Evolutionary conservation across 2,888 invertebrate genomes (phyloP).

Genomic region (Drosophila lacicola): DNA sequence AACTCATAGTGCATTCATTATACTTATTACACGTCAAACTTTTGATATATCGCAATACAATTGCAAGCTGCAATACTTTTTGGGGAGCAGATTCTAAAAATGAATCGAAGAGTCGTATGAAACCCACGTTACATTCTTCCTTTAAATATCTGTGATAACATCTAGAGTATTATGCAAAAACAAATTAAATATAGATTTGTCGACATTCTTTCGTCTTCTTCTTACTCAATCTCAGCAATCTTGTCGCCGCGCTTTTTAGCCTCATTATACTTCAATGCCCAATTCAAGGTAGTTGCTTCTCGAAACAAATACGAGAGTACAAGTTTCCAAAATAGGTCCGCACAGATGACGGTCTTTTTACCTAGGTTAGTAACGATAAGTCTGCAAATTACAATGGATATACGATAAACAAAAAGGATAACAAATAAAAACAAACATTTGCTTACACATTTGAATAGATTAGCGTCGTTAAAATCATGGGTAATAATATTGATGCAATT

Average conservation of each 20-base stretch:
- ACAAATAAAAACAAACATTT: neutral
- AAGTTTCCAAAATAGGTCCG: slow-evolving; percentile 41
- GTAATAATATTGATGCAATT: slow-evolving; percentile 52
- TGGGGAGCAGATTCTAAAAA: slow-evolving; percentile 65
- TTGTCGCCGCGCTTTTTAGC: slow-evolving; percentile 46
- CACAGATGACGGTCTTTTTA: slow-evolving; percentile 30
- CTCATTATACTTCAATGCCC: slow-evolving; percentile 42
- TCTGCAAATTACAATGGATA: slow-evolving; percentile 25
- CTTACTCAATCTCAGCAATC: slow-evolving; percentile 50
- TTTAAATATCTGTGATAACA: slow-evolving; percentile 49
- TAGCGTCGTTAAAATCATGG: slow-evolving; percentile 59
- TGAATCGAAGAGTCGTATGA: slow-evolving; percentile 61
- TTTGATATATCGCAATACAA: slow-evolving; percentile 41
- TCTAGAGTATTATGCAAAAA: slow-evolving; percentile 37
- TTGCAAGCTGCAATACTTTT: slow-evolving; percentile 59
- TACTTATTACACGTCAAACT: slow-evolving; percentile 52
- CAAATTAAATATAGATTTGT: neutral
- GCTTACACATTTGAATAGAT: slow-evolving; percentile 60
- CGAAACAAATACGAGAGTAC: slow-evolving; percentile 64
- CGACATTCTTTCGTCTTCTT: neutral
- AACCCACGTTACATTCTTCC: slow-evolving; percentile 69
- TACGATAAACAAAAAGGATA: neutral
- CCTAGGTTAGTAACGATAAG: slow-evolving; percentile 24
- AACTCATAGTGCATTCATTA: neutral
- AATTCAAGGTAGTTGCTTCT: slow-evolving; percentile 48